Evolutionary conservation across 2,888 invertebrate genomes (phyloP).

Genomic region (Hyalella azteca): DNA sequence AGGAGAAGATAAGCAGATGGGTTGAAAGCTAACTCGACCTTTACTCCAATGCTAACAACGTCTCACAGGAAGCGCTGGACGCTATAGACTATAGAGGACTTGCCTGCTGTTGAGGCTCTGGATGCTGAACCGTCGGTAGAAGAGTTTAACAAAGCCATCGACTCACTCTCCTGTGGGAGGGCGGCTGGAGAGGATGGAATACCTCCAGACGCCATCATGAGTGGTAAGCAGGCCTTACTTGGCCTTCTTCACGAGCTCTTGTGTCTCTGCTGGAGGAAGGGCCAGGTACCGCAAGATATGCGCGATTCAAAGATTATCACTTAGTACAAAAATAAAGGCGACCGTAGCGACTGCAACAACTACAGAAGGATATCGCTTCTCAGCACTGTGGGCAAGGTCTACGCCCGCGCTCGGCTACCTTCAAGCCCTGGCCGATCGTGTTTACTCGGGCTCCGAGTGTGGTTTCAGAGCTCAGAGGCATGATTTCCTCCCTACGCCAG

Average conservation of each 20-base stretch:
- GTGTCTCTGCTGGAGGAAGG: too few species aligned
- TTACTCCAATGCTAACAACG: background rate
- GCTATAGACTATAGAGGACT: background rate
- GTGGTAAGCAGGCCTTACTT: too few species aligned
- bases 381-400: slow-evolving; percentile 28
- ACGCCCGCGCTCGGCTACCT: slow-evolving; percentile 16
- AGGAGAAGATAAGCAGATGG: slow-evolving; percentile 40
- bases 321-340: too few species aligned
- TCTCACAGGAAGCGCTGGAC: background rate
- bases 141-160: slow-evolving; percentile 16
- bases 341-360: too few species aligned
- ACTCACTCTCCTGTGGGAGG: background rate
- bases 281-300: too few species aligned
- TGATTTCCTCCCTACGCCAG: background rate
- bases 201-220: too few species aligned
- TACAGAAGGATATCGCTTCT: slow-evolving; percentile 27
- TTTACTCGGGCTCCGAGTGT: slow-evolving; percentile 45
- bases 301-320: too few species aligned
- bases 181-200: too few species aligned
- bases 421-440: slow-evolving; percentile 31
- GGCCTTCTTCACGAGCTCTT: too few species aligned
- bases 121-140: background rate
- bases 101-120: slow-evolving; percentile 3
- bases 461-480: slow-evolving; percentile 32
- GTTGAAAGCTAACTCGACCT: slow-evolving; percentile 37